A percentile compares a stretch with the other conserved stretches of the same genome.
Evolutionary conservation across 1,140 invertebrate genomes (phyloP).

Genomic region (Atta texana): DNA sequence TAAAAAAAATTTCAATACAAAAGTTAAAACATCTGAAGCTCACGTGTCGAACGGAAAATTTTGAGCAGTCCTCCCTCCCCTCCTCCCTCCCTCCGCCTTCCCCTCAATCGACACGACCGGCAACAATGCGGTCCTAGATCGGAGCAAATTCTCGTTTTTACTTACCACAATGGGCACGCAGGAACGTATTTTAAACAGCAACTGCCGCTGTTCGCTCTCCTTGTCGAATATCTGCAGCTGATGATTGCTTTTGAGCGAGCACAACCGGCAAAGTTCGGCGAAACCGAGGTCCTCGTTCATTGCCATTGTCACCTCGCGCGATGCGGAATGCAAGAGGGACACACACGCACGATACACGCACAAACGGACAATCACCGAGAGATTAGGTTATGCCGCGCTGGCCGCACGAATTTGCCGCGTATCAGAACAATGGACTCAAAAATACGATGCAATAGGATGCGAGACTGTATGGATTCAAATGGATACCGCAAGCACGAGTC

Average conservation of each 20-base stretch:
- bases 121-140: background rate
- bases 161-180: slow-evolving; percentile 89
- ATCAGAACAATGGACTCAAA: background rate
- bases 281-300: slow-evolving; percentile 90
- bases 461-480: background rate
- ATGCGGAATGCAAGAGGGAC: background rate
- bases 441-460: background rate
- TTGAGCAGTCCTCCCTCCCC: background rate
- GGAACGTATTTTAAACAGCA: slow-evolving; percentile 90
- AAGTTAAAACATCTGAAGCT: no score
- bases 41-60: background rate
- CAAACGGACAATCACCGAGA: slow-evolving; percentile 23
- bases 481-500: background rate
- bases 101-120: no score
- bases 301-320: slow-evolving; percentile 85
- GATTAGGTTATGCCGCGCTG: slow-evolving; percentile 72
- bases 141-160: slow-evolving; percentile 54
- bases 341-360: slow-evolving; percentile 42
- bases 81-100: no score
- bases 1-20: no score
- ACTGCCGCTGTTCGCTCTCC: slow-evolving; percentile 89
- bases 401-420: background rate
- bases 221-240: slow-evolving; percentile 90
- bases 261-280: slow-evolving; percentile 90
- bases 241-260: slow-evolving; percentile 89